phyloP scores from a whole-genome alignment of 2,113 vertebrate genomes.

The Tautogolabrus adspersus region DNA sequence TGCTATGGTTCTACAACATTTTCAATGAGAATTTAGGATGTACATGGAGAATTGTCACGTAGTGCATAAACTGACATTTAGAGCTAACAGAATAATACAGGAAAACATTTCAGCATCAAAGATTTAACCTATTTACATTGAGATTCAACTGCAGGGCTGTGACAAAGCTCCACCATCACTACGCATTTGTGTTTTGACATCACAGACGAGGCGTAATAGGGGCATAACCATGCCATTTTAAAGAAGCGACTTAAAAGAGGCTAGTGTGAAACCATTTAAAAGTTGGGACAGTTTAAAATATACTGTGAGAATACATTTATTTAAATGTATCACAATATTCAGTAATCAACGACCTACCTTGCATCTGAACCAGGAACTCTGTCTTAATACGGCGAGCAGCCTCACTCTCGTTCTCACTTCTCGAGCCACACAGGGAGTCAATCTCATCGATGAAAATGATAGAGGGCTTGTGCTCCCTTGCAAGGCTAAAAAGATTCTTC shows the following conservation, averaged over 20 bases:
- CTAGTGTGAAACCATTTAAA: too few relatives aligned
- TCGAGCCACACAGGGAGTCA: conserved; percentile 95
- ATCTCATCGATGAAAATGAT: conserved; percentile 99
- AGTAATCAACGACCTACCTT: conserved; percentile 84
- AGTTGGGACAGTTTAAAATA: background rate
- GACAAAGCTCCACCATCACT: too few relatives aligned
- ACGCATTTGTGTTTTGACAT: too few relatives aligned
- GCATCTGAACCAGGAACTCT: conserved; percentile 98
- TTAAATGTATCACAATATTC: background rate
- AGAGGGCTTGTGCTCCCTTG: conserved; percentile 95
- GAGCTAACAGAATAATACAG: too few relatives aligned
- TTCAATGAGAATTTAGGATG: too few relatives aligned
- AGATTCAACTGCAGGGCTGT: too few relatives aligned
- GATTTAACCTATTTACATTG: too few relatives aligned
- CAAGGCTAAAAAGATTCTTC: conserved; percentile 95
- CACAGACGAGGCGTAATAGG: too few relatives aligned
- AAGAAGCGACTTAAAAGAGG: background rate
- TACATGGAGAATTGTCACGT: too few relatives aligned
- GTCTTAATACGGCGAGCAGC: conserved; percentile 97
- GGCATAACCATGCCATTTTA: background rate
- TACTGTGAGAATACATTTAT: background rate
- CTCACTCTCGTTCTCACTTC: conserved; percentile 98
- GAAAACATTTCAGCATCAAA: too few relatives aligned
- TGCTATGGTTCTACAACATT: too few relatives aligned
- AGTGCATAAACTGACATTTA: too few relatives aligned